Conservation (phyloP, 2,113 vertebrate species). For the zebrafish (Danio rerio) region DNA sequence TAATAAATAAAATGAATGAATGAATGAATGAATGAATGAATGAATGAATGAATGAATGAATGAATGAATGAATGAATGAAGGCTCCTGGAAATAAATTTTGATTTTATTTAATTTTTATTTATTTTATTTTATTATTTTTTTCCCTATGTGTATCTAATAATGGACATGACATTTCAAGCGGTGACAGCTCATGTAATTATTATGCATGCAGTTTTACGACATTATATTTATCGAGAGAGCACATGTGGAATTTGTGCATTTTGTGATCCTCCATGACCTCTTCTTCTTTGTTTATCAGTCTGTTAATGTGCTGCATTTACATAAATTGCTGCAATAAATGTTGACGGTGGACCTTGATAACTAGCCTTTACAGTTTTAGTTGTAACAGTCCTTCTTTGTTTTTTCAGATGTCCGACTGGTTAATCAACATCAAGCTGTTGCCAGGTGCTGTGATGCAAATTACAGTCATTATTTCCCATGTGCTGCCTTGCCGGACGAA, state of each 20-base stretch:
- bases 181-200: background rate
- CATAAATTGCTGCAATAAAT: constrained; percentile 6
- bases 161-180: constrained; percentile 5
- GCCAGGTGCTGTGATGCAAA: background rate
- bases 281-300: background rate
- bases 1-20: too few relatives aligned
- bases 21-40: too few relatives aligned
- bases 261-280: background rate
- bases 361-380: background rate
- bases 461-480: background rate
- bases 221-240: background rate
- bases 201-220: background rate
- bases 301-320: background rate
- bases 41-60: too few relatives aligned
- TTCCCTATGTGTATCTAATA: too few relatives aligned
- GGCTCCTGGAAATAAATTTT: too few relatives aligned
- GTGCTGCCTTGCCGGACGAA: background rate
- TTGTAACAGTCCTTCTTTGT: background rate
- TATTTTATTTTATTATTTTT: background rate
- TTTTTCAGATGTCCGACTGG: background rate
- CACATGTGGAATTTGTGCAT: background rate
- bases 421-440: constrained; percentile 18
- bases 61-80: too few relatives aligned
- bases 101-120: too few relatives aligned
- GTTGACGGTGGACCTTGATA: background rate